Percentiles rank a stretch among this genome's conserved stretches.
phyloP scores from a whole-genome alignment of 2,797 vertebrate species.

The Myripristis jacobus region DNA sequence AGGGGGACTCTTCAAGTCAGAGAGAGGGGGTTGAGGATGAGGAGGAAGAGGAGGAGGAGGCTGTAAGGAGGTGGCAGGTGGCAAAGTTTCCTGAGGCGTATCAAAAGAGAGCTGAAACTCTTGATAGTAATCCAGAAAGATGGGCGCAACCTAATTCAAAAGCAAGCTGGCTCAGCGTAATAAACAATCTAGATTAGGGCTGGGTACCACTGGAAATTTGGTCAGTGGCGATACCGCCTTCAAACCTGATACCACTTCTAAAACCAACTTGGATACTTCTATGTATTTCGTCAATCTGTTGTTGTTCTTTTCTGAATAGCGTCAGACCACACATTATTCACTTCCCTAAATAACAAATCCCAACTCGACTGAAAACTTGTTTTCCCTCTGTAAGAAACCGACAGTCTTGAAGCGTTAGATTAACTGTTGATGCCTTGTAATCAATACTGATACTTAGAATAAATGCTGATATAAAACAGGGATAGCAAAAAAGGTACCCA shows the following conservation, averaged over 20 bases:
- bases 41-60: constrained; percentile 64
- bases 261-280: neutral
- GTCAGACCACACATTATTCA: constrained; percentile 12
- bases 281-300: neutral
- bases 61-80: constrained; percentile 52
- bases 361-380: too few relatives aligned
- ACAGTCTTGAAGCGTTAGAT: constrained; percentile 1
- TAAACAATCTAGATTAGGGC: constrained; percentile 72
- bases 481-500: constrained; percentile 37
- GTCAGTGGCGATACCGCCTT: neutral
- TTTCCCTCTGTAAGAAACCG: neutral
- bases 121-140: constrained; percentile 49
- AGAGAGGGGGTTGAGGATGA: constrained; percentile 54
- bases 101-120: constrained; percentile 75
- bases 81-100: constrained; percentile 94
- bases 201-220: constrained; percentile 34
- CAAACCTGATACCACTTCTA: constrained; percentile 28
- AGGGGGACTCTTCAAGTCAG: constrained; percentile 71
- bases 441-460: constrained; percentile 12
- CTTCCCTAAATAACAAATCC: neutral
- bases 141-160: constrained; percentile 75
- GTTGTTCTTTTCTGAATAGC: too few relatives aligned
- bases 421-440: neutral
- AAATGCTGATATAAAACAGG: too few relatives aligned
- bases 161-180: constrained; percentile 83